These are phyloP conservation scores for Hemicentrotus pulcherrimus DNA, from an alignment of 35 echinoderm and acorn worm genomes.

Conservation along the genomic window DNA sequence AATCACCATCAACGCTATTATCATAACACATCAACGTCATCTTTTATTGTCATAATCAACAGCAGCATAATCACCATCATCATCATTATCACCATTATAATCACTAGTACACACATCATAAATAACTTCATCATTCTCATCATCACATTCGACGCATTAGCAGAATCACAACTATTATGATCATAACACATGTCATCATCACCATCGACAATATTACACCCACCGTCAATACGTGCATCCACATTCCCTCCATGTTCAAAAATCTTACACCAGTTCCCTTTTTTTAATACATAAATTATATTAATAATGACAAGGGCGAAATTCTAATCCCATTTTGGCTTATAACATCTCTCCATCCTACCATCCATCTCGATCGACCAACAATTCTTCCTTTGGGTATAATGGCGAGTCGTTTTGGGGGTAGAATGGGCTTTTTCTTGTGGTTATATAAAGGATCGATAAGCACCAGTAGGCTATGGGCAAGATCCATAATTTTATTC, in stretches of 20 bases:
- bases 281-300: not conserved
- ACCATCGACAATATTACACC: no score
- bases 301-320: not conserved
- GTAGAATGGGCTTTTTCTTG: not conserved
- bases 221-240: no score
- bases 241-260: not conserved
- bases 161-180: no score
- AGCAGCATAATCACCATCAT: not conserved
- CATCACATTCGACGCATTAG: not conserved
- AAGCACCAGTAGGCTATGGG: not conserved
- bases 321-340: not conserved
- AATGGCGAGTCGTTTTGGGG: not conserved
- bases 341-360: not conserved
- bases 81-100: not conserved
- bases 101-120: not conserved
- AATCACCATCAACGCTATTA: not conserved
- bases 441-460: not conserved
- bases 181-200: no score
- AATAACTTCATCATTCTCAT: not conserved
- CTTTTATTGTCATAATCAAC: not conserved
- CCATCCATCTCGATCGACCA: not conserved
- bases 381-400: not conserved
- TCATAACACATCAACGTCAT: not conserved
- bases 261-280: not conserved
- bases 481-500: slow-evolving; percentile 5